Base-by-base conservation (phyloP, 2,888 invertebrate species). In the Petrophora chlorosata region DNA sequence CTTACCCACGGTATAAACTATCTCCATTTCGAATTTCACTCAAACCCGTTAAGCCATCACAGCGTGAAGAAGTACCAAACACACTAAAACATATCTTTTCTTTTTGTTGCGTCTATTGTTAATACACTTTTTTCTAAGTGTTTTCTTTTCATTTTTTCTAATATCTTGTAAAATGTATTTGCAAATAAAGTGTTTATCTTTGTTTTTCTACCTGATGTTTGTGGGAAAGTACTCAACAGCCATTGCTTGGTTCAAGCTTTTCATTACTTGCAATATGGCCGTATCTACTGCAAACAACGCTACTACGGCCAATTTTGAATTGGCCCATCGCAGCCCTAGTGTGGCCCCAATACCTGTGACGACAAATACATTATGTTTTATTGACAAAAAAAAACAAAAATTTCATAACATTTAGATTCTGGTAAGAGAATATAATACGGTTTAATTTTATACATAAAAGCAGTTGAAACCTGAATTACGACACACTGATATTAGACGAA, bases 151-250 rank as follows among this genome's bases (percentile, higher is more conserved):
- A 19, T 2, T 19, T 1, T 19, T 1, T 19, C 2, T 2, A 4
- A 1, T 1, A 5, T 19, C n/a, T n/a, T 19, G 19, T 1, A 19
- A 19, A 19, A 19, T 2, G 7, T 5, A 4, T 19, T 5, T 19
- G 19, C 19, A 19, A 1, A 5, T 19, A 19, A 4, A 19, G 5
- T 19, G 7, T 7, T 2, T 19, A 19, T 19, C 4, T 7, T 5
- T n/a, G 1, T 13, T 7, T 5, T 5, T n/a, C 66, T 59, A 83
- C 84, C 82, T 73, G 13, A 73, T 71, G 5, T 63, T 63, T 1
- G 84, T 84, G 0, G 82, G 80, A 41, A 82, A 78, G 0, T 76
- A 53, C 26, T 82, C 79, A 3, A 83, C 65, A 1, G 70, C 52
- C 3, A 72, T 54, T 0, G 72, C 70, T 19, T 78, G 76, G 3